Evolutionary conservation across 2,888 invertebrate species (phyloP).

Genomic region (Tuta absoluta): DNA sequence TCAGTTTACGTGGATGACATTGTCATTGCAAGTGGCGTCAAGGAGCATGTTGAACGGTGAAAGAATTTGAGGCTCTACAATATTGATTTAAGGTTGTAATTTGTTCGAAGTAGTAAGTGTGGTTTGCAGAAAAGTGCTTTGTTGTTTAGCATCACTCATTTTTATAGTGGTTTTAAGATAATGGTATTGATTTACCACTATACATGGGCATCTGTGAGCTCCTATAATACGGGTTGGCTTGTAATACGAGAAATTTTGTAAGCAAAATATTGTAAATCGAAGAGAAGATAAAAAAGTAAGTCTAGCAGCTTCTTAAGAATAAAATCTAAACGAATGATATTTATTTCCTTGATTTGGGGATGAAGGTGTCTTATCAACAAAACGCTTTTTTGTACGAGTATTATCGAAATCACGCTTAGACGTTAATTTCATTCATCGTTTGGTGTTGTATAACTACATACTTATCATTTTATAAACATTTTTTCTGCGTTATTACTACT

Average conservation of each 20-base stretch:
- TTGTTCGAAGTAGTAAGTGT: slow-evolving; percentile 32
- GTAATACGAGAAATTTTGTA: slow-evolving; percentile 11
- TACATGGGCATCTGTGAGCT: slow-evolving; percentile 60
- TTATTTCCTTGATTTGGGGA: too few species aligned
- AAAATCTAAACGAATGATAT: too few species aligned
- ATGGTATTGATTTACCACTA: slow-evolving; percentile 77
- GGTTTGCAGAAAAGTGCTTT: slow-evolving; percentile 59
- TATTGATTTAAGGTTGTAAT: slow-evolving; percentile 32
- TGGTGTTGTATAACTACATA: not conserved
- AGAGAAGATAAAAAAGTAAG: not conserved
- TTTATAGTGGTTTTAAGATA: slow-evolving; percentile 78
- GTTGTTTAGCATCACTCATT: slow-evolving; percentile 68
- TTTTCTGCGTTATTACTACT: not conserved
- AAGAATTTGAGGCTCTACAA: slow-evolving; percentile 36
- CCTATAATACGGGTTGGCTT: slow-evolving; percentile 54
- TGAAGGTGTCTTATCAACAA: not conserved
- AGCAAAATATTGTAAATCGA: not conserved
- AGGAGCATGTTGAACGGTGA: slow-evolving; percentile 14
- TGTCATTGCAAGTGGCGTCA: slow-evolving; percentile 28
- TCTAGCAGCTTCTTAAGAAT: too few species aligned
- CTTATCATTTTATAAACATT: not conserved
- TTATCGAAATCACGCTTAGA: not conserved
- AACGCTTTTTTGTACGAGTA: not conserved
- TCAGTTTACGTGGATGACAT: slow-evolving; percentile 44
- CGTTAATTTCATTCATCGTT: slow-evolving; percentile 1